Evolutionary conservation across 2,888 invertebrate genomes (phyloP), one percentile per base, ranked within the genome.

Genomic region (Meandrusa payeni): DNA sequence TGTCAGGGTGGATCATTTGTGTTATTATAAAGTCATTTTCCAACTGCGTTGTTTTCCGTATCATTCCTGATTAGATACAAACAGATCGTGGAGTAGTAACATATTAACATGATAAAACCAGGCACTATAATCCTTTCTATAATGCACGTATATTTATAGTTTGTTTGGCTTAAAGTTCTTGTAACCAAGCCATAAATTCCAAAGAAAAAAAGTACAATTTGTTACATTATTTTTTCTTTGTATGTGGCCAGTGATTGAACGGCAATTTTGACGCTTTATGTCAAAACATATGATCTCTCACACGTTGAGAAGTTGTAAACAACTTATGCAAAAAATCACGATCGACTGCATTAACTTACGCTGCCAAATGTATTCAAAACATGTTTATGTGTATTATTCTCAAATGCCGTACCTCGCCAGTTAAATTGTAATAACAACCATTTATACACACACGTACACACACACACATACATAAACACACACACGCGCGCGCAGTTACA

Each of bases 61-160:
- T 49, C 41, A 7, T n/a, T 23, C 37, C 5, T 32, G 50, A 55
- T 55, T 52, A 53, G 55, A 55, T 53, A 51, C 47, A 51, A 43
- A 37, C 29, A 37, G 40, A 34, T 34, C 39, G 42, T 43, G 43
- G 32, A 50, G 44, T 50, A 50, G 24, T 24, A 41, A 38, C 41
- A 26, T 42, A 42, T 46, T 45, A 47, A 37, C 37, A 12, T 37
- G 50, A 50, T 50, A 50, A 37, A n/a, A n/a, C n/a, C 27, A 20
- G 36, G 17, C 28, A 22, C 34, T 15, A 15, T 49, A 46, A 39
- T 41, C 29, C 46, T 38, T 27, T 28, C 20, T 36, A 27, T 29
- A 28, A 42, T 29, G 12, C 41, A 42, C 28, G 12, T 22, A 12
- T 28, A 31, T 31, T n/a, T 24, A 11, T 22, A 7, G 22, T 29